Percentiles rank a stretch among this genome's conserved stretches.
Conservation (phyloP, 2,113 vertebrate genomes). For the Entelurus aequoreus region DNA sequence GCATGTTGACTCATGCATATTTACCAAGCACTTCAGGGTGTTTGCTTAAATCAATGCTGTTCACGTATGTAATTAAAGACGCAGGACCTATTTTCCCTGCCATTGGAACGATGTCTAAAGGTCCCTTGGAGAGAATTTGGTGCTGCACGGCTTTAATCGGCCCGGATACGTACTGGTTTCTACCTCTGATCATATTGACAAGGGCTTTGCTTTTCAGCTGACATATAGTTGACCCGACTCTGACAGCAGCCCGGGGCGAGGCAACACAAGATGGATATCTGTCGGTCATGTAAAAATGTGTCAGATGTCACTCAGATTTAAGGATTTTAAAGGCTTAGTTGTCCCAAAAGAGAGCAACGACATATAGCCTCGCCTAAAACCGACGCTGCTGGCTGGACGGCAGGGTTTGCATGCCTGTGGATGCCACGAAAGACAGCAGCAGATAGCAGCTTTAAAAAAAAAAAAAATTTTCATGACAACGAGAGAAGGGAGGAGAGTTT, state of each 20-base stretch:
- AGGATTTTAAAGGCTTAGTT: conserved; percentile 34
- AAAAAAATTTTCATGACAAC: conserved; percentile 12
- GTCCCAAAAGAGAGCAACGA: conserved; percentile 20
- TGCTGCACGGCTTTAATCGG: not conserved
- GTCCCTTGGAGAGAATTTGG: conserved; percentile 12
- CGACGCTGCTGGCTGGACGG: conserved; percentile 28
- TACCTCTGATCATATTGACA: conserved; percentile 8
- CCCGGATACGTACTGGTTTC: not conserved
- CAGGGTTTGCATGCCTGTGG: conserved; percentile 31
- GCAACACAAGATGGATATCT: conserved; percentile 11
- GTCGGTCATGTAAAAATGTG: conserved; percentile 38
- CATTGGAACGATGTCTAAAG: conserved; percentile 25
- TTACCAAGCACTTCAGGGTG: conserved; percentile 27
- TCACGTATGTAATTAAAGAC: conserved; percentile 48
- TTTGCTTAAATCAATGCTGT: conserved; percentile 56
- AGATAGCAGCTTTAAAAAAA: too few species aligned
- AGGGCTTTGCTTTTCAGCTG: conserved; percentile 11
- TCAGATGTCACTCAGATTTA: conserved; percentile 40
- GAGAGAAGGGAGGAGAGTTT: conserved; percentile 11
- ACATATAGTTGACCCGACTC: conserved; percentile 16
- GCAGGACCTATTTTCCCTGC: conserved; percentile 29
- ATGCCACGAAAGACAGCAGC: conserved; percentile 20
- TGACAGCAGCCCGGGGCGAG: conserved; percentile 21
- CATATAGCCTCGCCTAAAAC: conserved; percentile 27
- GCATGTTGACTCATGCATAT: conserved; percentile 25